Evolutionary conservation across 2,797 vertebrate species (phyloP).

Genomic region (Petrocephalus sullivani): DNA sequence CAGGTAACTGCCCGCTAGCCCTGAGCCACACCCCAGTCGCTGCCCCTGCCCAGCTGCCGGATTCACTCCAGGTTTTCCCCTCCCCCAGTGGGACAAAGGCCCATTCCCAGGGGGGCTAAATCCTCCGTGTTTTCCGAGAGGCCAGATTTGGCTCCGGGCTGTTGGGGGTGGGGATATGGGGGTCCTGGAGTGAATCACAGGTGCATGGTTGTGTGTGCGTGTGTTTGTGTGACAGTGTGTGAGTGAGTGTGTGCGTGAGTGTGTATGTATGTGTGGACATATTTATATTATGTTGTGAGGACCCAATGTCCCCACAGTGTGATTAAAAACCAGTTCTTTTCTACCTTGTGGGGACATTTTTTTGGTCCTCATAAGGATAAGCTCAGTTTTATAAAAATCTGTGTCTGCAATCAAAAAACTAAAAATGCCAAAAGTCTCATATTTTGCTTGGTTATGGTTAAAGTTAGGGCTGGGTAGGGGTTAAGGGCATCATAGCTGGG

Average conservation of each 20-base stretch:
- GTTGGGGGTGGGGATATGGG: not conserved
- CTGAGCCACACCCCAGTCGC: slow-evolving; percentile 15
- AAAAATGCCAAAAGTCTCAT: too few relatives aligned
- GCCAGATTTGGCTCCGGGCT: not conserved
- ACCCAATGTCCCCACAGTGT: too few relatives aligned
- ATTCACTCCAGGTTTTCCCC: not conserved
- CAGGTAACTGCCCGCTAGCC: slow-evolving; percentile 37
- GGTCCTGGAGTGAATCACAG: slow-evolving; percentile 20
- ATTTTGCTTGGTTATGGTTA: too few relatives aligned
- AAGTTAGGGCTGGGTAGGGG: too few relatives aligned
- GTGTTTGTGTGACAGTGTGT: not conserved
- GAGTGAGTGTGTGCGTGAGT: not conserved
- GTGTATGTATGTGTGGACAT: too few relatives aligned
- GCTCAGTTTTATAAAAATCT: too few relatives aligned
- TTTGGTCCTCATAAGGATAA: too few relatives aligned
- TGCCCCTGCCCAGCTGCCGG: not conserved
- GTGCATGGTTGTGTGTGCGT: slow-evolving; percentile 29
- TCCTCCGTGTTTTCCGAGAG: slow-evolving; percentile 22
- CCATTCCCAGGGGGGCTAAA: not conserved
- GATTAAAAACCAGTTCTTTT: too few relatives aligned
- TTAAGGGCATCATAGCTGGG: too few relatives aligned
- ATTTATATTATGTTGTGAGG: too few relatives aligned
- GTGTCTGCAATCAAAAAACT: too few relatives aligned
- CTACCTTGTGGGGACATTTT: too few relatives aligned
- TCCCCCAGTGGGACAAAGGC: not conserved